Evolutionary conservation across 2,888 invertebrate species (phyloP).

Genomic region (Lithophane semibrunnea): DNA sequence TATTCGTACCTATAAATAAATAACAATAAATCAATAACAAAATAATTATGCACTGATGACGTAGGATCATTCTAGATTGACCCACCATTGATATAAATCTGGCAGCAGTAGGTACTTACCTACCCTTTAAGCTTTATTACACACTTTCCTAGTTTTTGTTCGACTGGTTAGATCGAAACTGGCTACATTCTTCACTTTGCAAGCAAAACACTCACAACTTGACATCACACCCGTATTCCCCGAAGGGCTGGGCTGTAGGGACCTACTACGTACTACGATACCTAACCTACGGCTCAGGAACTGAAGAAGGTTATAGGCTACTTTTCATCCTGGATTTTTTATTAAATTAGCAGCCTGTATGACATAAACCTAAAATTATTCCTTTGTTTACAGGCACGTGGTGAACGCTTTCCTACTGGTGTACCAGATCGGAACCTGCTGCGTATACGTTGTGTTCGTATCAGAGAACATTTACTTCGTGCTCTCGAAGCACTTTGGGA

Average conservation of each 20-base stretch:
- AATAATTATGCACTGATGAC: slow-evolving; percentile 7
- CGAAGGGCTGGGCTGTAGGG: background rate
- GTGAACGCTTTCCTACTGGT: slow-evolving; percentile 94
- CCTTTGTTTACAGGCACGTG: slow-evolving; percentile 90
- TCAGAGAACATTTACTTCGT: slow-evolving; percentile 95
- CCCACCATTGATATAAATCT: background rate
- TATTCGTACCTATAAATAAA: background rate
- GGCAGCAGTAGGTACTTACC: background rate
- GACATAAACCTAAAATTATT: background rate
- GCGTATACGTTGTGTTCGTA: slow-evolving; percentile 98
- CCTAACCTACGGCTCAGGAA: background rate
- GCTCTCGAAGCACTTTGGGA: slow-evolving; percentile 87
- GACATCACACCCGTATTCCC: no score
- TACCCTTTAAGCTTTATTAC: background rate
- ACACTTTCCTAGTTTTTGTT: background rate
- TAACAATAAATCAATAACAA: background rate
- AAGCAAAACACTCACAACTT: background rate
- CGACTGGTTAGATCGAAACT: background rate
- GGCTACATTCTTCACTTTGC: background rate
- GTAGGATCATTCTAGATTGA: background rate
- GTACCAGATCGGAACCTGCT: slow-evolving; percentile 98
- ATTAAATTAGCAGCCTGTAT: no score
- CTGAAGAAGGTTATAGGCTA: background rate
- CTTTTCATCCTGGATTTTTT: background rate
- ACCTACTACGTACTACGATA: background rate